phyloP scores from a whole-genome alignment of 2,888 invertebrate species.

The Heteropelma amictum region DNA sequence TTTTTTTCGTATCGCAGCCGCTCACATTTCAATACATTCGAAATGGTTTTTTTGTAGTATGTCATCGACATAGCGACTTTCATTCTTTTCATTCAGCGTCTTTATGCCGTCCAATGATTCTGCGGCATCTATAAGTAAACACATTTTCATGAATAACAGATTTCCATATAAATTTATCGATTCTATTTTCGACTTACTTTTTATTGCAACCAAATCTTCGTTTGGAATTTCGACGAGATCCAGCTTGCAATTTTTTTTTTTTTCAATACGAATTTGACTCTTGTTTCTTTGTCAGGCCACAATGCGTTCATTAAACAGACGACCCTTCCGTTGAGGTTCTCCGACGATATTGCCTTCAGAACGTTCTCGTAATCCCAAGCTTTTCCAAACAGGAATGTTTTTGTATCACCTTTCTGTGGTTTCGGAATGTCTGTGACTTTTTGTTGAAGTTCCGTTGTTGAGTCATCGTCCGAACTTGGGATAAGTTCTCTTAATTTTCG shows the following conservation, averaged over 20 bases:
- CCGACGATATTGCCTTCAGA: slow-evolving; percentile 1
- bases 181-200: slow-evolving; percentile 11
- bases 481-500: not conserved
- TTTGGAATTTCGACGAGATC: not conserved
- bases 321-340: not conserved
- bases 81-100: not conserved
- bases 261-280: not conserved
- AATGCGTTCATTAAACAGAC: slow-evolving; percentile 3
- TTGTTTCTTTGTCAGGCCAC: not conserved
- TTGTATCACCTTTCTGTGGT: not conserved
- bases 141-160: slow-evolving; percentile 15
- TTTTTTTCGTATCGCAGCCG: slow-evolving; percentile 11
- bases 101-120: slow-evolving; percentile 20
- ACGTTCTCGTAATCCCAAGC: not conserved
- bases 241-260: not conserved
- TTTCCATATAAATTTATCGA: not conserved
- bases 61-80: slow-evolving; percentile 3
- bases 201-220: slow-evolving; percentile 4
- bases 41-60: slow-evolving; percentile 12
- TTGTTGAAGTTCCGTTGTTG: slow-evolving; percentile 6
- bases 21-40: slow-evolving; percentile 15
- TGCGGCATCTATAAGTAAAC: slow-evolving; percentile 9
- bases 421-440: slow-evolving; percentile 8
- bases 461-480: not conserved
- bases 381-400: slow-evolving; percentile 8